A percentile compares a stretch with the other conserved stretches of the same genome.
Evolutionary conservation across 2,113 vertebrate genomes (phyloP).

Genomic region (Pseudois nayaur): DNA sequence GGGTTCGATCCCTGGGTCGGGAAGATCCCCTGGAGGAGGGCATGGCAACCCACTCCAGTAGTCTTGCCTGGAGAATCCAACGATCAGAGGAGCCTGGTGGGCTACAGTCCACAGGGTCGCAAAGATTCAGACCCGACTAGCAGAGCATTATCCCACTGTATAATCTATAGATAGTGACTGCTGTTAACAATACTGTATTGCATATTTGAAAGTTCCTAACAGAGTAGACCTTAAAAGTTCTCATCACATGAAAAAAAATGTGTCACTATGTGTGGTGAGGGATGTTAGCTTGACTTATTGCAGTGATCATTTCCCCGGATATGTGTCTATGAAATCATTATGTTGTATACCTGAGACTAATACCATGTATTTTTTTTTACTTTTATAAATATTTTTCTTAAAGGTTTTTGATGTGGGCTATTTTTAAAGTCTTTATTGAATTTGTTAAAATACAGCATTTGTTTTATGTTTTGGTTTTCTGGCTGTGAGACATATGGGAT

Average conservation of each 20-base stretch:
- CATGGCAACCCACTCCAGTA: background rate
- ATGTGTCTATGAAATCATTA: background rate
- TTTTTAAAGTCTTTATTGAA: background rate
- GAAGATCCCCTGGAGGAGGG: background rate
- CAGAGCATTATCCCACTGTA: background rate
- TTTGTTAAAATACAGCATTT: background rate
- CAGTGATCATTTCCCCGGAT: background rate
- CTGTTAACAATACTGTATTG: background rate
- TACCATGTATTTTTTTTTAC: background rate
- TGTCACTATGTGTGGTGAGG: background rate
- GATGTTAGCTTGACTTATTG: background rate
- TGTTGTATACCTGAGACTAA: background rate
- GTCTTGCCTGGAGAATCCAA: background rate
- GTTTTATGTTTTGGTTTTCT: background rate
- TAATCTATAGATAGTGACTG: background rate
- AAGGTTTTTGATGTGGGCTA: background rate
- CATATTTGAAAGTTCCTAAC: background rate
- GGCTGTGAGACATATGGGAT: background rate
- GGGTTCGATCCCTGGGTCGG: fast-evolving
- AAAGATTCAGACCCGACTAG: background rate
- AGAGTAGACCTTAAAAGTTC: background rate
- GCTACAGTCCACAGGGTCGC: fast-evolving
- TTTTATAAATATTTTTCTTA: background rate
- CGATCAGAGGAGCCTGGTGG: background rate
- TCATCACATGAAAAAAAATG: background rate